Evolutionary conservation across 2,113 vertebrate genomes (phyloP).

Genomic region (Tenebrosternarchus preto): DNA sequence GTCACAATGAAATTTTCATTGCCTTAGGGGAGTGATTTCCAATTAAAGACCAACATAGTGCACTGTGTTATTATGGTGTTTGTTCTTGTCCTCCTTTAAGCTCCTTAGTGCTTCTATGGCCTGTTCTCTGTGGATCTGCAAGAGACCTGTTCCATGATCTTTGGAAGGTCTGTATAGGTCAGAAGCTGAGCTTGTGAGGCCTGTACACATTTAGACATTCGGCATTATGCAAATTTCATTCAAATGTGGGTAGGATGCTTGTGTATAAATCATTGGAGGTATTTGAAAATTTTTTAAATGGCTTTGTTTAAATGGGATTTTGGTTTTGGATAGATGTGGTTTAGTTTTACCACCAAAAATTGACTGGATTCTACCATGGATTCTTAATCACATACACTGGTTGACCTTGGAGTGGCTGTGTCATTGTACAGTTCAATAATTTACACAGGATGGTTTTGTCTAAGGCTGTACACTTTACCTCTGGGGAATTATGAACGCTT

Average conservation of each 20-base stretch:
- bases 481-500: slow-evolving; percentile 13
- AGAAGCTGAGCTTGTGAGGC: no score
- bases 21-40: slow-evolving; percentile 25
- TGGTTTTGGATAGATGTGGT: no score
- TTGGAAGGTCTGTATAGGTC: no score
- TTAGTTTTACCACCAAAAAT: neutral
- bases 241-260: no score
- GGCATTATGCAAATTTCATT: neutral
- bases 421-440: slow-evolving; percentile 8
- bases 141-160: no score
- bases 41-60: slow-evolving; percentile 44
- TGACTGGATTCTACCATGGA: neutral
- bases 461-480: slow-evolving; percentile 14
- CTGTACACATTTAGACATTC: neutral
- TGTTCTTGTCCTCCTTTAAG: slow-evolving; percentile 53
- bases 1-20: slow-evolving; percentile 46
- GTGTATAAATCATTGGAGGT: no score
- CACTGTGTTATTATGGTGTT: neutral
- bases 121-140: no score
- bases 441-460: slow-evolving; percentile 8
- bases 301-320: no score
- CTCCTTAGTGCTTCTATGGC: slow-evolving; percentile 32
- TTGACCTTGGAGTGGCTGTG: slow-evolving; percentile 5
- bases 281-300: no score
- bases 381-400: neutral